A percentile compares a stretch with the other conserved stretches of the same genome.
phyloP scores from a whole-genome alignment of 2,797 vertebrate genomes.

The Manis javanica region DNA sequence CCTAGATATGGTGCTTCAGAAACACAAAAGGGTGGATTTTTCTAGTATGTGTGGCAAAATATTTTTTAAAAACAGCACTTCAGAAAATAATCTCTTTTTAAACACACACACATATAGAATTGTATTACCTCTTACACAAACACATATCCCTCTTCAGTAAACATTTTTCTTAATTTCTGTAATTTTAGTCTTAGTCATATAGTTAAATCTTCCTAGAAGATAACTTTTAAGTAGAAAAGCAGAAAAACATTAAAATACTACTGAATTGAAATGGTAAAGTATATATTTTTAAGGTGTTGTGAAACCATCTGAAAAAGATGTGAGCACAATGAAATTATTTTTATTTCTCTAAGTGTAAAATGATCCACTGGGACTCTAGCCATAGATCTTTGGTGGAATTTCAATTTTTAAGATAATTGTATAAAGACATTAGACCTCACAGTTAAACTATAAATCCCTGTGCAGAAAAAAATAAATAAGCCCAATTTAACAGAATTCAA shows the following conservation, averaged over 20 bases:
- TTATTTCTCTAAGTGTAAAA: not conserved
- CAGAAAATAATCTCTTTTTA: not conserved
- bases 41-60: not conserved
- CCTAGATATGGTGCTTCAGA: not conserved
- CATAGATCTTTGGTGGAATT: not conserved
- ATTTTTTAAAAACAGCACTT: not conserved
- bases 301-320: not conserved
- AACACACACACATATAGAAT: not conserved
- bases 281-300: not conserved
- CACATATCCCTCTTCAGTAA: not conserved
- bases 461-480: not conserved
- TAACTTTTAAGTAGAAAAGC: not conserved
- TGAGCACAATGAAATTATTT: not conserved
- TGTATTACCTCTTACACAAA: not conserved
- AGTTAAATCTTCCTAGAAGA: not conserved
- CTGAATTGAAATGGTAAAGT: not conserved
- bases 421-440: not conserved
- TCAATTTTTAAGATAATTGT: not conserved
- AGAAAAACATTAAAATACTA: not conserved
- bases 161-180: not conserved
- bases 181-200: not conserved
- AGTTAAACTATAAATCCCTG: not conserved
- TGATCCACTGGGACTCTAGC: not conserved
- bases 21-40: slow-evolving; percentile 9
- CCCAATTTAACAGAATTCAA: not conserved